Evolutionary conservation across 2,113 vertebrate genomes (phyloP).

Genomic region (Rissa tridactyla): DNA sequence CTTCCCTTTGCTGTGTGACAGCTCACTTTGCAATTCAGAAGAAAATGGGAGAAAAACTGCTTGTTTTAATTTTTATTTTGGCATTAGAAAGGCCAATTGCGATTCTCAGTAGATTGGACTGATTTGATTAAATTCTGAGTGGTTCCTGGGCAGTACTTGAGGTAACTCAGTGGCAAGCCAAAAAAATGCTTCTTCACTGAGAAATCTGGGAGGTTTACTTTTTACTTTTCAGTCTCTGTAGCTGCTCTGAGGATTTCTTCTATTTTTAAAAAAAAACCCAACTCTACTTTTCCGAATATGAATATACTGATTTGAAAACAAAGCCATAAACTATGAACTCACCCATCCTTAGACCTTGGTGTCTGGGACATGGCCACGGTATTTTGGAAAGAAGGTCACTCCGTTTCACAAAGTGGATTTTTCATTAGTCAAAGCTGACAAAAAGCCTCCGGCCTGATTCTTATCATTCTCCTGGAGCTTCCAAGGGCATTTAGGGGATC

Average conservation of each 20-base stretch:
- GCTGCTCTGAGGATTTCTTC: not conserved
- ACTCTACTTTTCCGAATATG: not conserved
- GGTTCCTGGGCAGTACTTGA: not conserved
- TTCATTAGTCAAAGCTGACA: slow-evolving; percentile 25
- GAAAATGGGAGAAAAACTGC: not conserved
- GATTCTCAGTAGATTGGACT: not conserved
- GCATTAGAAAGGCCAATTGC: not conserved
- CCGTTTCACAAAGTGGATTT: not conserved
- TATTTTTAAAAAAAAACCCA: not conserved
- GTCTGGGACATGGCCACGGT: not conserved
- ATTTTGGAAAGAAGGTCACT: slow-evolving; percentile 2
- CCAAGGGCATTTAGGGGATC: not conserved
- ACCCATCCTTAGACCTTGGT: not conserved
- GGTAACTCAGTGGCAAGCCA: not conserved
- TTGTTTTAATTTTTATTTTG: not conserved
- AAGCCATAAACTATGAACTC: not conserved
- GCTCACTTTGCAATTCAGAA: not conserved
- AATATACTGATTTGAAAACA: not conserved
- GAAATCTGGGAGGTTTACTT: not conserved
- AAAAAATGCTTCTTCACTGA: not conserved
- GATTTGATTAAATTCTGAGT: not conserved
- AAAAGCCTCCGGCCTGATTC: not conserved
- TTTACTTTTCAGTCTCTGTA: not conserved
- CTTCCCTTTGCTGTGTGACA: accelerated
- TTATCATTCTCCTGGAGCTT: not conserved